phyloP scores from a whole-genome alignment of 2,113 vertebrate species.

The Xerus inauris region DNA sequence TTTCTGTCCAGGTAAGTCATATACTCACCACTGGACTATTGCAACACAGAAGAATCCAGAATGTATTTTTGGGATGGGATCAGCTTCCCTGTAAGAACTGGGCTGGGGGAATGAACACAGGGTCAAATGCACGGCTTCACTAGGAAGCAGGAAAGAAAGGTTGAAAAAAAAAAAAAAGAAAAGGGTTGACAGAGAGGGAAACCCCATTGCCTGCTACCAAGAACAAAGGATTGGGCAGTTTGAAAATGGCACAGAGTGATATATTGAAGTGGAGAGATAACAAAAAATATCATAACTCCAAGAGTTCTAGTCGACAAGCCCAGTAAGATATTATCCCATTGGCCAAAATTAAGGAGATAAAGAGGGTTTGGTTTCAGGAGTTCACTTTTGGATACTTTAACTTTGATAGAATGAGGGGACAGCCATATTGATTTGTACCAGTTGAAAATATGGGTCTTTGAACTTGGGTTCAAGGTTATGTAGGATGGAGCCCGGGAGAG shows the following conservation, averaged over 20 bases:
- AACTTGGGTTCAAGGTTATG: neutral
- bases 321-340: neutral
- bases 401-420: neutral
- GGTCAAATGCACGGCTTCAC: neutral
- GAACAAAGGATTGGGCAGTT: neutral
- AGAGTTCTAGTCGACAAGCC: neutral
- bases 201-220: neutral
- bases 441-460: neutral
- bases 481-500: neutral
- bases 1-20: neutral
- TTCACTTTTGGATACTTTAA: neutral
- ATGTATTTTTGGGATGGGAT: neutral
- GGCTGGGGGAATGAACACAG: neutral
- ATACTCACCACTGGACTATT: neutral
- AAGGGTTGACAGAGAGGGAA: neutral
- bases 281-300: neutral
- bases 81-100: neutral
- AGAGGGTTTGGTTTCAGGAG: neutral
- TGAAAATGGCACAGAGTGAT: neutral
- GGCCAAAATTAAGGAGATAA: neutral
- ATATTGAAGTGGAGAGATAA: neutral
- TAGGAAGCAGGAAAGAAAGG: neutral
- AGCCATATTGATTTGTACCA: neutral
- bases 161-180: too few relatives aligned
- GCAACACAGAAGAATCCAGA: neutral